Base-by-base conservation (phyloP, 1,140 invertebrate species). In the Hydropsyche tenuis region DNA sequence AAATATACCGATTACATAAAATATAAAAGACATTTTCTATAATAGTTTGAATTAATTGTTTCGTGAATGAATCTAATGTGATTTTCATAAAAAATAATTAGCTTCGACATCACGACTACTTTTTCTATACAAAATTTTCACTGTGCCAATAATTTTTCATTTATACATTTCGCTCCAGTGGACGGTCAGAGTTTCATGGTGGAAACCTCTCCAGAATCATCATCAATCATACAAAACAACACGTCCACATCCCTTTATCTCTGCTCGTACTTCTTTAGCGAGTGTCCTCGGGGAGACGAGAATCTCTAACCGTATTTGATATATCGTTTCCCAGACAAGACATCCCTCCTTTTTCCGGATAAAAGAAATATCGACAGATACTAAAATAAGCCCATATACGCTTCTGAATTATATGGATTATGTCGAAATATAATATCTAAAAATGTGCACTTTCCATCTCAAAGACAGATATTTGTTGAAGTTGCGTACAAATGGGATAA, bases 221-320 rank as follows among this genome's bases (percentile, higher is more conserved):
- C 56, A 60, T 60, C 56, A 60, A 60, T 60, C 56, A 65, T 65
- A 65, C n/a, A 43, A 65, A 65, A 65, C 63, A 65, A 65, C 63
- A 23, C 63, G 63, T 65, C 63, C 63, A 65, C 63, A 65, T 65
- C 63, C 63, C 37, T 43, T 65, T 43, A 43, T 65, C 63, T 65
- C 30, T 9, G 9, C 3, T 37, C 18, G 12, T 65, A 65, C 63
- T 42, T 65, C 30, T 25, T 7, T 18, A 43, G 63, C 16, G 16
- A 65, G 42, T 65, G 42, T 65, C 63, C 37, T 25, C 16, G n/a
- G 42, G 63, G 63, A 51, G 14, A 42, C 30, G 30, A 43, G 27
- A 65, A 14, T 20, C 30, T 65, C 63, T 20, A 16, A 16, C 63
- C 11, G 23, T 65, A 43, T 65, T 43, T 65, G 63, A 65, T 65